These are phyloP conservation scores for Brassicogethes aeneus DNA, from an alignment of 2,888 invertebrate genomes.

Conservation along the genomic window DNA sequence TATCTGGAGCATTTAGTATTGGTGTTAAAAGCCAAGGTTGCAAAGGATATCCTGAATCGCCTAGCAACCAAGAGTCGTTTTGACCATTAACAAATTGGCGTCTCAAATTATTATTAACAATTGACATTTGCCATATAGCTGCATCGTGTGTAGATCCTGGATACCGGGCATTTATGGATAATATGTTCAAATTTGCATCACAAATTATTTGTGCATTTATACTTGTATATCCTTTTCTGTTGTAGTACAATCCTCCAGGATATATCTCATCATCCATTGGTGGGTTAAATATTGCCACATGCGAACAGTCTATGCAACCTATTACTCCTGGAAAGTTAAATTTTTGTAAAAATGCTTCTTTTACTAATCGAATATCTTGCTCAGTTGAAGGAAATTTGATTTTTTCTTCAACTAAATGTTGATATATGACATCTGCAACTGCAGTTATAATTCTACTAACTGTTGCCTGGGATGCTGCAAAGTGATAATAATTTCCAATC, in stretches of 20 bases:
- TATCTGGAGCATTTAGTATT: neutral
- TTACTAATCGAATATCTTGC: too few species aligned
- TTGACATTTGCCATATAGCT: conserved; percentile 20
- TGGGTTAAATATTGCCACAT: neutral
- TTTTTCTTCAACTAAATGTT: too few species aligned
- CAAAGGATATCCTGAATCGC: conserved; percentile 5
- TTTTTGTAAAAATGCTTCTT: too few species aligned
- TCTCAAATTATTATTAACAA: conserved; percentile 13
- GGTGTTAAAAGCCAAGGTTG: conserved; percentile 4
- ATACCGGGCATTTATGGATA: conserved; percentile 21
- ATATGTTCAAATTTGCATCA: conserved; percentile 15
- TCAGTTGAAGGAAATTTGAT: too few species aligned
- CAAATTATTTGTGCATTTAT: conserved; percentile 11
- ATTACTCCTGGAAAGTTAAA: conserved; percentile 3
- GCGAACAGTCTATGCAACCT: conserved; percentile 3
- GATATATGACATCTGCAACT: too few species aligned
- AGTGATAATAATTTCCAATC: too few species aligned
- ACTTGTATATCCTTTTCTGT: conserved; percentile 5
- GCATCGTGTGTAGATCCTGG: conserved; percentile 22
- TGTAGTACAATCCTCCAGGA: conserved; percentile 2
- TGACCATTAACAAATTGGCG: conserved; percentile 12
- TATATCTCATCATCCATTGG: neutral
- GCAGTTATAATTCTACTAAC: too few species aligned
- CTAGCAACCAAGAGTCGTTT: conserved; percentile 15
- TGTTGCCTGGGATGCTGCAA: too few species aligned